Evolutionary conservation across 2,888 invertebrate genomes (phyloP), one percentile per base, ranked within the genome.

Genomic region (Malthinus seriepunctatus): DNA sequence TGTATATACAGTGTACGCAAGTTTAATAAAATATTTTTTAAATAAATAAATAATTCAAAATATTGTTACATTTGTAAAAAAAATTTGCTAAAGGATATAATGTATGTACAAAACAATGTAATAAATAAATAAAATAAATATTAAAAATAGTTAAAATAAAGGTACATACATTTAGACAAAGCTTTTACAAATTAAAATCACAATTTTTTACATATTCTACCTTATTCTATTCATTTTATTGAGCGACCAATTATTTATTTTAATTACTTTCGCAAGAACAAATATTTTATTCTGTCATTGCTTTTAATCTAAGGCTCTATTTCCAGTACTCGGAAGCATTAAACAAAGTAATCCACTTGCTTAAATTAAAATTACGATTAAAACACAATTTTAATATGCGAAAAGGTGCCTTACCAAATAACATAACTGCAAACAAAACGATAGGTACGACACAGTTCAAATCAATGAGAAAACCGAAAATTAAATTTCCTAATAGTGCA

Each of bases 381-480:
- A n/a, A 38, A 42, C 23, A 23, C 2, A 23, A 23, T 2, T 23
- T 23, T 23, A 23, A 5, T 23, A 23, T 3, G 2, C 2, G 3
- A 23, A 23, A 23, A 3, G 23, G 5, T 5, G 23, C 84, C 86
- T 86, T 78, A 91, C 91, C 80, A 71, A 90, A 85, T 60, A 91
- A 79, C 83, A 90, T 86, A 71, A 85, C 83, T 66, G 89, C 83
- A 78, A 91, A 90, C 55, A 90, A 76, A 39, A 87, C 83, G 55
- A 91, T 88, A 23, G 91, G 90, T 64, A 91, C 80, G 56, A 87
- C 85, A 73, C 91, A 91, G 76, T 90, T 89, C 70, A 90, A 82
- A 80, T 91, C 91, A 67, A 91, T 90, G 65, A 91, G 83, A 78
- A 89, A 89, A 58, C 91, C 90, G 73, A 91, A 90, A 44, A 90